Base-by-base conservation (phyloP, 2,888 invertebrate genomes). In the Drosophila colorata region DNA sequence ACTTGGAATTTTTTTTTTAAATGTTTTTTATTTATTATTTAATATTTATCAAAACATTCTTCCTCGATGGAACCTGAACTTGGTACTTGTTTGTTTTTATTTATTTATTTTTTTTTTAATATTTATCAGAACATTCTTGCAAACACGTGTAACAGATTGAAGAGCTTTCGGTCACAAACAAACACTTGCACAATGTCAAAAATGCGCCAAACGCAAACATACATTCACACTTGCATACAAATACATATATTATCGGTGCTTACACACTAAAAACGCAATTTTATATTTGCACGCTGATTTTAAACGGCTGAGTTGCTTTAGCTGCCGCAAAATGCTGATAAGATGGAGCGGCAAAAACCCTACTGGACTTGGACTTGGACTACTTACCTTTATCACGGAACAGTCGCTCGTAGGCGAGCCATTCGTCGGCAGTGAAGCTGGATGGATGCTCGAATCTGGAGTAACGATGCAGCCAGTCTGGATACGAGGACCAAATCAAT, bases 321-420 rank as follows among this genome's bases (percentile, higher is more conserved):
- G 9, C 5, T 33, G 4, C 11, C 3, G 33, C 33, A 13, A 11
- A 33, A 13, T 33, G 33, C 4, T 13, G 4, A 13, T 13, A 8
- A 14, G 4, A 9, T 23, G 8, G 13, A 13, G 28, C 28, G 28
- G 9, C 9, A 9, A 9, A 28, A 7, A 1, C 28, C 28, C 4
- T 6, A 23, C 23, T 25, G 6, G 7, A 28, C 28, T 28, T 28
- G 9, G 28, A 9, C 28, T 28, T 33, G 4, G 25, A 8, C 25
- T 25, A 93, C 95, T 93, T 92, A 96, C 97, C 96, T 93, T 95
- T 94, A 87, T 95, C 94, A 81, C 93, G 94, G 91, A 96, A 96
- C 31, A 96, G 92, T 75, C 95, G 93, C 88, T 95, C 95, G 90
- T 95, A 95, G 63, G 95, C 94, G 74, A 96, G 93, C 96, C 96